phyloP scores from a whole-genome alignment of 2,888 invertebrate species.

The Ceratothoa steindachneri region DNA sequence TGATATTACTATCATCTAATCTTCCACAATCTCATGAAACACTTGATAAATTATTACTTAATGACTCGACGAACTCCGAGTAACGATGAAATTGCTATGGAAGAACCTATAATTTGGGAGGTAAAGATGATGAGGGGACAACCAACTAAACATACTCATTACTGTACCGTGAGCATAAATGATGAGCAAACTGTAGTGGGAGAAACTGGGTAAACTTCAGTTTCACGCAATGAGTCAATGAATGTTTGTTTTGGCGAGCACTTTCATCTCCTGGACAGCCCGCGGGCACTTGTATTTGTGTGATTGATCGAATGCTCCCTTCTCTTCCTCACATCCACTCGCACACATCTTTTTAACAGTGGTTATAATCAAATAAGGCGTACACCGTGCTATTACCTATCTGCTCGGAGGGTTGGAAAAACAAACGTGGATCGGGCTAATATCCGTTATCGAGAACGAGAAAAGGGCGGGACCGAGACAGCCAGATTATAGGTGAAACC shows the following conservation, averaged over 20 bases:
- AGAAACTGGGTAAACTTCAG: not conserved
- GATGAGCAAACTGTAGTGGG: not conserved
- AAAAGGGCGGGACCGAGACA: not conserved
- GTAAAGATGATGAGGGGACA: not conserved
- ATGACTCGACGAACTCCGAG: not conserved
- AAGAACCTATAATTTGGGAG: not conserved
- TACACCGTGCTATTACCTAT: not conserved
- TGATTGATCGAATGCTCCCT: not conserved
- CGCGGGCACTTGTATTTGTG: not conserved
- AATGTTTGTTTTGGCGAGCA: not conserved
- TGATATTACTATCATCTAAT: too few relatives aligned
- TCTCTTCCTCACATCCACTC: slow-evolving; percentile 4
- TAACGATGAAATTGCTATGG: not conserved
- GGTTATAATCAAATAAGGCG: not conserved
- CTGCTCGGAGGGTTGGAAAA: not conserved
- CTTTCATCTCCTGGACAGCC: not conserved
- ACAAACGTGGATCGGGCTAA: not conserved
- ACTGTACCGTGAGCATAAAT: not conserved
- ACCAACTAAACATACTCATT: not conserved
- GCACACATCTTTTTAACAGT: not conserved
- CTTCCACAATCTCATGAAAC: not conserved
- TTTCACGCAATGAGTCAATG: not conserved
- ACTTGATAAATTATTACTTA: not conserved
- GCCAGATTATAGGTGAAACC: not conserved
- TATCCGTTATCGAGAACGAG: not conserved